Percentiles rank a stretch among this genome's conserved stretches.
phyloP scores from a whole-genome alignment of 2,888 invertebrate species.

The Drosophila longiperda region DNA sequence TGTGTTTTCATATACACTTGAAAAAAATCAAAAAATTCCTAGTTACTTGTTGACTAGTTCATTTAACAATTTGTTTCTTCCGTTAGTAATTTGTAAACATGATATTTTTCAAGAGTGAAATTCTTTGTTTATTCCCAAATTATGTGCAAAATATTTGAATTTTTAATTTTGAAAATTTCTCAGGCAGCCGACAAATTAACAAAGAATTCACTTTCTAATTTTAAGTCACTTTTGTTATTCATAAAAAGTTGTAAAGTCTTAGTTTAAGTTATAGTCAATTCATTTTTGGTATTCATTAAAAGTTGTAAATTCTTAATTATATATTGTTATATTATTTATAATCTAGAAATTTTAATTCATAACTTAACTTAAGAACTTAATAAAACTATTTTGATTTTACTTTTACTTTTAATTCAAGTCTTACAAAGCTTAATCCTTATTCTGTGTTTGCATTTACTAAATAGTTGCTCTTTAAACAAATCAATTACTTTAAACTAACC shows the following conservation, averaged over 20 bases:
- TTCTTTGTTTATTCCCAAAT: neutral
- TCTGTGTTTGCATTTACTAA: neutral
- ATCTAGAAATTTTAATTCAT: neutral
- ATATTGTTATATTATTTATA: too few species aligned
- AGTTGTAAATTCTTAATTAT: neutral
- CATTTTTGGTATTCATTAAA: too few species aligned
- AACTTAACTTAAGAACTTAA: neutral
- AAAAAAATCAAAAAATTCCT: neutral
- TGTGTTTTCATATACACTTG: conserved; percentile 23
- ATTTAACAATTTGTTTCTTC: neutral
- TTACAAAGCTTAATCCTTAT: neutral
- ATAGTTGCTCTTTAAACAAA: neutral
- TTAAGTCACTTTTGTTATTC: neutral
- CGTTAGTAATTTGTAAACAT: neutral
- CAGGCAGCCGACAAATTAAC: neutral
- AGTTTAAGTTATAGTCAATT: too few species aligned
- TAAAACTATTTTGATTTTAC: neutral
- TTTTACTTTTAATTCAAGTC: neutral
- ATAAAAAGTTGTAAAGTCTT: neutral
- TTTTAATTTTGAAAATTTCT: too few species aligned
- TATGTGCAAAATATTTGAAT: neutral
- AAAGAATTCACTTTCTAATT: rapidly evolving
- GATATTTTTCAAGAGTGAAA: neutral
- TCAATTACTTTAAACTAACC: neutral
- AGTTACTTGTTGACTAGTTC: neutral